Base-by-base conservation (phyloP, 2,797 vertebrate genomes). In the Ceryle rudis region DNA sequence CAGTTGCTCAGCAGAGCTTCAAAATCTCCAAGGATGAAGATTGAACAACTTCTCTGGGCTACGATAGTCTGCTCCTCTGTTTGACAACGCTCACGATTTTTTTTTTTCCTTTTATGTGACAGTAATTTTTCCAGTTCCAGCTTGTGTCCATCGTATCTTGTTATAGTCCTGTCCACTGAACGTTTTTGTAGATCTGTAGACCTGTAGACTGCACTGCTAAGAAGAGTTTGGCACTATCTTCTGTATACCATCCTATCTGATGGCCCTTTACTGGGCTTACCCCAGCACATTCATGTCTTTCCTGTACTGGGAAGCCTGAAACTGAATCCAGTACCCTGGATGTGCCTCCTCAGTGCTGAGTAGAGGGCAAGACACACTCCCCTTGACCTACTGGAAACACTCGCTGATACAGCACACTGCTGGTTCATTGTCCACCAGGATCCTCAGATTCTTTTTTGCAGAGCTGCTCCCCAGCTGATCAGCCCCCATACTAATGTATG, bases 11-110 rank as follows among this genome's bases (percentile, higher is more conserved):
- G 11, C 22, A 81, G 57, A 81, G 26, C 73, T 95, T 81, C 33
- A 71, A 21, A 90, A 78, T 54, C 22, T 66, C 41, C 9, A 3
- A 77, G 37, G 67, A 33, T 20, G 55, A 86, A 88, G 25, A 46
- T 14, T 62, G 42, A 54, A 4, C 4, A 58, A 1, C 0, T 0
- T 79, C 11, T 58, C 28, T 72, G 28, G 20, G 23, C 4, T 69
- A 37, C 0, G 3, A 18, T 8, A 46, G 14, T 33, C 25, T 57
- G 16, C 14, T 75, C 41, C 51, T 35, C 15, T 57, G 3, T 60
- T 69, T 52, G 25, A 79, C 7, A 16, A 25, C 28, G 35, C 18
- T 75, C 41, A 55, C 22, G 61, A 37, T 12, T 25, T 1, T 3
- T 47, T 55, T 73, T 33, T 58, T 58, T 84, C 41, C 9, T 37